Evolutionary conservation across 2,797 vertebrate genomes (phyloP).

Genomic region (Myiotriccus ornatus): DNA sequence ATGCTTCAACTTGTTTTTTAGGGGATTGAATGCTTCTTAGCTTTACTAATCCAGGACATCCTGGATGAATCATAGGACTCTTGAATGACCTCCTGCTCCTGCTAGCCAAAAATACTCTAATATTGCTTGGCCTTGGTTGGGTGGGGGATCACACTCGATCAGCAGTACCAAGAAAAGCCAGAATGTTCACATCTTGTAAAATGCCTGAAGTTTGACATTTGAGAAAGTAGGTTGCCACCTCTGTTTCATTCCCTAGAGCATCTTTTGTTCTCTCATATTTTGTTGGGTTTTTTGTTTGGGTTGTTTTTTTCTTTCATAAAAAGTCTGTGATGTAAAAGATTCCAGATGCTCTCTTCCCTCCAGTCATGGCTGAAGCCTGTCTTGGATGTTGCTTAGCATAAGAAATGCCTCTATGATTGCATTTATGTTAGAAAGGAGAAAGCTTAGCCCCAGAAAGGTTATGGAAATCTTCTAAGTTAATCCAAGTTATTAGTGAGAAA

Average conservation of each 20-base stretch:
- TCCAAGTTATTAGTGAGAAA: not conserved
- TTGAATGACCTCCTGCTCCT: conserved; percentile 25
- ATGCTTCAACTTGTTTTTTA: conserved; percentile 53
- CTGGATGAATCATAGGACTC: conserved; percentile 55
- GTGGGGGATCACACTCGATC: not conserved
- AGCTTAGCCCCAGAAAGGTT: not conserved
- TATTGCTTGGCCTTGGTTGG: not conserved
- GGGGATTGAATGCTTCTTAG: conserved; percentile 16
- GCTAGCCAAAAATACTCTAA: conserved; percentile 3
- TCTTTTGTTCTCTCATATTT: not conserved
- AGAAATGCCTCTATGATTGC: not conserved
- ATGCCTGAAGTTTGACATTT: not conserved
- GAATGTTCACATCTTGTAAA: not conserved
- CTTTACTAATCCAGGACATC: conserved; percentile 53
- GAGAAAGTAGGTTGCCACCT: not conserved
- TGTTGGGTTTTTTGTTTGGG: not conserved
- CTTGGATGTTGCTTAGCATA: conserved; percentile 1
- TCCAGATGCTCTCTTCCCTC: conserved; percentile 41
- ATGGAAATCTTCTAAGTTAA: not conserved
- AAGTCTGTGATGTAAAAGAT: not conserved
- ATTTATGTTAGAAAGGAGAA: not conserved
- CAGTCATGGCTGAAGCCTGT: not conserved
- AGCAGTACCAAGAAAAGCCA: not conserved
- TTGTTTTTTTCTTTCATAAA: not conserved
- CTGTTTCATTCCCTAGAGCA: not conserved